Percentiles rank a stretch among this genome's conserved stretches.
These are phyloP conservation scores for Plumapathes pennacea DNA, from an alignment of 92 coral and sea anemone species.

Conservation along the genomic window DNA sequence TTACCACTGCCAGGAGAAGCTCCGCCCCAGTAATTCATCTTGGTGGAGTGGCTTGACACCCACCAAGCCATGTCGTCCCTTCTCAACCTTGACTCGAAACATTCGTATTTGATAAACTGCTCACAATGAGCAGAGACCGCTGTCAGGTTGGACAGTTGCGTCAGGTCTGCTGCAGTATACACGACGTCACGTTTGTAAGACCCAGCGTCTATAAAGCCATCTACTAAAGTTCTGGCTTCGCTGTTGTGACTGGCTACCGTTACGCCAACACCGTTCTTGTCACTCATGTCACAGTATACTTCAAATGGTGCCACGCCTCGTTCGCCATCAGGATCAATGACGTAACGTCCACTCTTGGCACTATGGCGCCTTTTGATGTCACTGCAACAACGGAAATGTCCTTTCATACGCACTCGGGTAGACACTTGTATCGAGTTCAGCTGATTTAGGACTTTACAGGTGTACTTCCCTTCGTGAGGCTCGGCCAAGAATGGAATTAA, in stretches of 20 bases:
- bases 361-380: background rate
- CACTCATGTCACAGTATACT: conserved; percentile 18
- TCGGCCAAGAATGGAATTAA: background rate
- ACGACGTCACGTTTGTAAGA: conserved; percentile 19
- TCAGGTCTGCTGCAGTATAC: conserved; percentile 33
- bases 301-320: conserved; percentile 33
- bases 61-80: conserved; percentile 19
- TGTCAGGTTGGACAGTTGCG: conserved; percentile 51
- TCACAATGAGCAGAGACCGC: conserved; percentile 44
- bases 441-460: conserved; percentile 23
- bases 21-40: conserved; percentile 65
- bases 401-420: background rate
- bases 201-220: background rate
- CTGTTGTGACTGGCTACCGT: conserved; percentile 63
- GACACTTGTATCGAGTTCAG: conserved; percentile 15
- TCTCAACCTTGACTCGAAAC: conserved; percentile 1
- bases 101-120: conserved; percentile 59
- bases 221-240: conserved; percentile 18
- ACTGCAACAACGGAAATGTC: conserved; percentile 16
- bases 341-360: conserved; percentile 10
- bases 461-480: conserved; percentile 4
- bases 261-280: conserved; percentile 36
- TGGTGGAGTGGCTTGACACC: conserved; percentile 45
- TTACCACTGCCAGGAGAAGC: conserved; percentile 40
- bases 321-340: conserved; percentile 49